These are phyloP conservation scores for Glaucopsyche alexis DNA, from an alignment of 2,888 invertebrate genomes.

Conservation along the genomic window DNA sequence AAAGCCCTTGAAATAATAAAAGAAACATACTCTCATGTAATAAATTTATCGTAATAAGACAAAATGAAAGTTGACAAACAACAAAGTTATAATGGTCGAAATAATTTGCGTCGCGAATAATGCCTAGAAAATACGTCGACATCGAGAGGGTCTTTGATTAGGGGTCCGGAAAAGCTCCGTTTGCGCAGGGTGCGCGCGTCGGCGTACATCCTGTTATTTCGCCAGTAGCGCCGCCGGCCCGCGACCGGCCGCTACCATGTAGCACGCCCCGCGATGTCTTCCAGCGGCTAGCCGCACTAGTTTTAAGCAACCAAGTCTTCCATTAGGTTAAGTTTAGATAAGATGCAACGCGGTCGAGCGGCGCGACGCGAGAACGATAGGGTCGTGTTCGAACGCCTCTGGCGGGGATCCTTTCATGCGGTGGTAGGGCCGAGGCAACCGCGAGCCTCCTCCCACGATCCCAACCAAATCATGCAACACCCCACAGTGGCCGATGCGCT, in stretches of 20 bases:
- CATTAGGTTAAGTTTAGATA: conserved; percentile 59
- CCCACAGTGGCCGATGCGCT: conserved; percentile 66
- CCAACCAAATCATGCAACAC: conserved; percentile 48
- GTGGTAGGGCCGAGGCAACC: conserved; percentile 63
- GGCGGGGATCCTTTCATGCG: conserved; percentile 83
- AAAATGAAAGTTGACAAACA: no score
- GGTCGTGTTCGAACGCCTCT: conserved; percentile 85
- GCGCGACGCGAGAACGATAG: conserved; percentile 80
- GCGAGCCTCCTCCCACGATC: conserved; percentile 64
- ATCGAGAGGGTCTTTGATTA: conserved; percentile 32
- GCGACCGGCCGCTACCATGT: conserved; percentile 71
- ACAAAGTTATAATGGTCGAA: background rate
- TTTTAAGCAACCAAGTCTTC: conserved; percentile 77
- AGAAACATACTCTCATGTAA: background rate
- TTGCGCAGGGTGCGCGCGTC: conserved; percentile 74
- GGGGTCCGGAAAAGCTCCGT: conserved; percentile 47
- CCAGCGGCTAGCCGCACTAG: conserved; percentile 64
- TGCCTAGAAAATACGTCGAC: background rate
- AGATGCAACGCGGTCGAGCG: conserved; percentile 73
- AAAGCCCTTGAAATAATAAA: background rate
- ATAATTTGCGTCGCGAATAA: background rate
- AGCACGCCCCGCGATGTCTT: conserved; percentile 65
- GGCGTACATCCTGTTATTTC: conserved; percentile 50
- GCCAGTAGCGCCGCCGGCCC: conserved; percentile 74
- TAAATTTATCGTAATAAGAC: no score